phyloP scores from a whole-genome alignment of 2,888 invertebrate genomes.

The Diadromus collaris region DNA sequence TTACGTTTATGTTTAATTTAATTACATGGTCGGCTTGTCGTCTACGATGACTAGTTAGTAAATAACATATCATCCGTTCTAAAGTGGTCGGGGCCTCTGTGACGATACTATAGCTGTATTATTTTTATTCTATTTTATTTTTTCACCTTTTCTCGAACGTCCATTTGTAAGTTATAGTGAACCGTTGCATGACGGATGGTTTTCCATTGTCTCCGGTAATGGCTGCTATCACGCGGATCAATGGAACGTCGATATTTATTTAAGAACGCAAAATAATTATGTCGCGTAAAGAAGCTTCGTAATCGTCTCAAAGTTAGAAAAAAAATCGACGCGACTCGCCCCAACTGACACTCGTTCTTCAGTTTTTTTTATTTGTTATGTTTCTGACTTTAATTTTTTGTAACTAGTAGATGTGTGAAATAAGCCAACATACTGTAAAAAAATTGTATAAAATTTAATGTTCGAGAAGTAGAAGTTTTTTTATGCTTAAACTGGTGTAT shows the following conservation, averaged over 20 bases:
- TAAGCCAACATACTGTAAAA: slow-evolving; percentile 38
- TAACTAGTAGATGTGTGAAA: slow-evolving; percentile 6
- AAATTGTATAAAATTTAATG: no score
- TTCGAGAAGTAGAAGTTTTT: no score
- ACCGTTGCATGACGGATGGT: slow-evolving; percentile 37
- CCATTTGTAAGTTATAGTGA: slow-evolving; percentile 18
- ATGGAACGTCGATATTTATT: slow-evolving; percentile 40
- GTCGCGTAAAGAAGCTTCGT: background rate
- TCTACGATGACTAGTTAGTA: slow-evolving; percentile 35
- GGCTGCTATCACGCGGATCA: slow-evolving; percentile 38
- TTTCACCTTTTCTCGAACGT: slow-evolving; percentile 12
- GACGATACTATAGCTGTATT: slow-evolving; percentile 28
- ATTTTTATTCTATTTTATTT: slow-evolving; percentile 21
- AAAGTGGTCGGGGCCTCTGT: slow-evolving; percentile 49
- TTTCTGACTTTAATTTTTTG: slow-evolving; percentile 24
- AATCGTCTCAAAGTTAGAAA: slow-evolving; percentile 1
- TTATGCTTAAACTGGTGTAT: no score
- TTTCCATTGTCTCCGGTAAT: slow-evolving; percentile 41
- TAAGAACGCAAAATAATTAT: background rate
- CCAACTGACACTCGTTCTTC: slow-evolving; percentile 65
- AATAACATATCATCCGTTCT: slow-evolving; percentile 23
- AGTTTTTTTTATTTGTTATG: slow-evolving; percentile 10
- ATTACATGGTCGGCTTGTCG: slow-evolving; percentile 56
- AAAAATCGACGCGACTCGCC: slow-evolving; percentile 63
- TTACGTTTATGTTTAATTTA: slow-evolving; percentile 51